Evolutionary conservation across 2,888 invertebrate species (phyloP), one percentile per base, ranked within the genome.

Genomic region (Conchocele bisecta): DNA sequence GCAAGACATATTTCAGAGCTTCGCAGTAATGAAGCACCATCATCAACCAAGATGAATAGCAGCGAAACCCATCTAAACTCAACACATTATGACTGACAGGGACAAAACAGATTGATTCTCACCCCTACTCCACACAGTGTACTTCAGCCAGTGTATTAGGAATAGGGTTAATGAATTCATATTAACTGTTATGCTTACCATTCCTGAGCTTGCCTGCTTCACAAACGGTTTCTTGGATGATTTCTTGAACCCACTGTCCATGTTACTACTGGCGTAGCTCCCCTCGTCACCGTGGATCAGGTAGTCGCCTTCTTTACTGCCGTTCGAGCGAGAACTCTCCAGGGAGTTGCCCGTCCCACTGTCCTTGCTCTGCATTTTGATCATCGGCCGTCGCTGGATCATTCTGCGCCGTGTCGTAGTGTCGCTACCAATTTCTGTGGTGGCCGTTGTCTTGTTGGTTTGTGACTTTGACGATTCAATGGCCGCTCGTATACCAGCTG

Each of bases 301-400:
- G 56, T 75, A 54, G 59, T 75, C 68, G 26, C 74, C 72, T 51
- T 82, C 74, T 61, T 84, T 83, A 44, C 67, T 76, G 20, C 79
- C 81, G 37, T 75, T 79, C 24, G 82, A 82, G 48, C 80, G 69
- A 22, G 82, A 83, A 70, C 85, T 85, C 60, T 81, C 78, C 22
- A 81, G 77, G n/a, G 86, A 86, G 66, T 83, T 83, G 15, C 85
- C 81, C 3, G 77, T 77, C 17, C 77, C 83, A 50, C 86, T 86
- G 50, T 86, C 86, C 59, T 84, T 83, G 61, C 84, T 85, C 3
- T 81, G 81, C 71, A 82, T 83, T 59, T 86, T 85, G 15, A 85
- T 82, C 81, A 85, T 78, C 3, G 86, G 84, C 51, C 83, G 84
- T 17, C 82, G 69, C 46, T 77, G 76, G 17, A 71, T 44, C 28